A percentile compares a stretch with the other conserved stretches of the same genome.
These are phyloP conservation scores for Drosophila kanapiae DNA, from an alignment of 1,140 invertebrate species.

Conservation along the genomic window DNA sequence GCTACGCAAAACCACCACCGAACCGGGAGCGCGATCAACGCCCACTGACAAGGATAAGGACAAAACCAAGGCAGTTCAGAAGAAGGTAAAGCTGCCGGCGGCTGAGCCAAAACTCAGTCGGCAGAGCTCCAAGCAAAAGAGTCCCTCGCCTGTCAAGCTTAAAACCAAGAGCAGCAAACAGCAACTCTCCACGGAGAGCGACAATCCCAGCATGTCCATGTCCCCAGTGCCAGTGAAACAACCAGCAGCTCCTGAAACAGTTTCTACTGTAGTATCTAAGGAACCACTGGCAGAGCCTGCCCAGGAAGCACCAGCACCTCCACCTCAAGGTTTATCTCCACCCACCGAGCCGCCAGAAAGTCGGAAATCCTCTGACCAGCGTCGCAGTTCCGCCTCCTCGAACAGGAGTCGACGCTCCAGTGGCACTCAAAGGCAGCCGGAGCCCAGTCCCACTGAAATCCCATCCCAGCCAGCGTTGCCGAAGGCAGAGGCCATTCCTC, in stretches of 20 bases:
- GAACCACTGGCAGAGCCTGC: slow-evolving; percentile 8
- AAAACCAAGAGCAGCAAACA: slow-evolving; percentile 35
- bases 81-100: slow-evolving; percentile 22
- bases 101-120: slow-evolving; percentile 25
- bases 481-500: slow-evolving; percentile 11
- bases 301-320: slow-evolving; percentile 24
- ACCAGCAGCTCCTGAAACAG: slow-evolving; percentile 8
- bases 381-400: slow-evolving; percentile 30
- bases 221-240: slow-evolving; percentile 39
- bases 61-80: slow-evolving; percentile 43
- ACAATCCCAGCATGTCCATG: slow-evolving; percentile 27
- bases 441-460: neutral
- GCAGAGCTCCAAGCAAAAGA: slow-evolving; percentile 66
- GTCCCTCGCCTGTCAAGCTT: slow-evolving; percentile 55
- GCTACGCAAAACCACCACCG: slow-evolving; percentile 46
- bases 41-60: slow-evolving; percentile 58
- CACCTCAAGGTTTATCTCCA: neutral
- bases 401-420: slow-evolving; percentile 68
- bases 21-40: slow-evolving; percentile 22
- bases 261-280: neutral
- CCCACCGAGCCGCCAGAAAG: slow-evolving; percentile 45
- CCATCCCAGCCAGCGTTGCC: slow-evolving; percentile 11
- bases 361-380: slow-evolving; percentile 57
- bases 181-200: slow-evolving; percentile 57
- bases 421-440: slow-evolving; percentile 47